Evolutionary conservation across 2,888 invertebrate genomes (phyloP).

Genomic region (Proisotoma minuta): DNA sequence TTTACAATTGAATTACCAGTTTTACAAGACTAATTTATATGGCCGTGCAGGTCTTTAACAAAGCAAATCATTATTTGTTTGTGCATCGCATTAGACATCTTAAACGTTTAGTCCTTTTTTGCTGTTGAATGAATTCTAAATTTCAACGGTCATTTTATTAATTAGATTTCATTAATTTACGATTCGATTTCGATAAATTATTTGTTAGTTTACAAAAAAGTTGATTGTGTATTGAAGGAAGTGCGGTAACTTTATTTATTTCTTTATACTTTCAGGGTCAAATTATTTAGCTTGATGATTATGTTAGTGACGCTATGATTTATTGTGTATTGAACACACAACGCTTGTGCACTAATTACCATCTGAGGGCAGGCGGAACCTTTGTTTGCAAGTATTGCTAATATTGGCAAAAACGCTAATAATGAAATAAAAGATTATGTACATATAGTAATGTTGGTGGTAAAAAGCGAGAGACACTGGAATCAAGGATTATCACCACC

Average conservation of each 20-base stretch:
- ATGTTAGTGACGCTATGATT: neutral
- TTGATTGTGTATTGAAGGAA: too few species aligned
- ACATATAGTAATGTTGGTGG: constrained; percentile 1
- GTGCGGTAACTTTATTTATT: neutral
- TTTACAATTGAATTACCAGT: too few species aligned
- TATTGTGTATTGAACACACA: too few species aligned
- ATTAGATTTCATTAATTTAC: neutral
- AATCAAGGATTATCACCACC: neutral
- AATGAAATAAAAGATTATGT: neutral
- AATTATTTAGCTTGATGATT: neutral
- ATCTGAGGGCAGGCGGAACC: neutral
- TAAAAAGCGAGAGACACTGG: neutral
- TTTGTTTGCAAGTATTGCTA: neutral
- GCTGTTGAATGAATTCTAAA: too few species aligned
- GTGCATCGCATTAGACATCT: too few species aligned
- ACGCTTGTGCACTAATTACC: constrained; percentile 3
- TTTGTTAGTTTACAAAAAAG: neutral
- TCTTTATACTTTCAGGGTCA: neutral
- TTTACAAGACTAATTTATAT: too few species aligned
- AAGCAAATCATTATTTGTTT: too few species aligned
- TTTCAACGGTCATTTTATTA: neutral
- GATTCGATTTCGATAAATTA: constrained; percentile 3
- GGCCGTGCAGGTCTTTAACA: too few species aligned
- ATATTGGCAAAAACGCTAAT: neutral
- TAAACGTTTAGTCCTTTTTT: too few species aligned